These are phyloP conservation scores for Alexandromys fortis DNA, from an alignment of 2,113 vertebrate species.

Conservation along the genomic window DNA sequence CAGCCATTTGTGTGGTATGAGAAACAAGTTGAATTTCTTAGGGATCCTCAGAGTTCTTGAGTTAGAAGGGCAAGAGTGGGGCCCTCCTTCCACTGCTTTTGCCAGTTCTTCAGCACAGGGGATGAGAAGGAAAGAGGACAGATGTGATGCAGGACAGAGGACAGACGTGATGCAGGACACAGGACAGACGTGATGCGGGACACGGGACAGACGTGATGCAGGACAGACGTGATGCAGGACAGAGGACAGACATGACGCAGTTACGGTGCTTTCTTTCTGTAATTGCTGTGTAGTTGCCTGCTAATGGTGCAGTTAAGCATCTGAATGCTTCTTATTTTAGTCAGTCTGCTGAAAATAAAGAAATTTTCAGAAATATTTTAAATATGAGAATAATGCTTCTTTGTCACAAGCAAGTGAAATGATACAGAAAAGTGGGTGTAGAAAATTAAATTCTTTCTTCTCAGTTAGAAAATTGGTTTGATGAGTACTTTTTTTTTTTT, in stretches of 20 bases:
- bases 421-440: not conserved
- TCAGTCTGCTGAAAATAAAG: not conserved
- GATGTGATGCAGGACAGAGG: too few species aligned
- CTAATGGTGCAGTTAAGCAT: not conserved
- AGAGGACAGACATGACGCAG: too few species aligned
- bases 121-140: not conserved
- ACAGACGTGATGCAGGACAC: too few species aligned
- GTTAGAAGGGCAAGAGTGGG: not conserved
- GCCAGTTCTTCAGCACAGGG: not conserved
- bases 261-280: not conserved
- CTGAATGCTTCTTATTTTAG: not conserved
- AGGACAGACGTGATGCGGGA: too few species aligned
- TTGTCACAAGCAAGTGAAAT: constrained; percentile 30
- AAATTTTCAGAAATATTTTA: constrained; percentile 4
- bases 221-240: too few species aligned
- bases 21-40: not conserved
- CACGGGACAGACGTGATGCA: too few species aligned
- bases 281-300: not conserved
- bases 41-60: not conserved
- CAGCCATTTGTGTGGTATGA: not conserved
- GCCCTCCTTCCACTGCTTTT: not conserved
- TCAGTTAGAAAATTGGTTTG: not conserved
- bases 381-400: constrained; percentile 20
- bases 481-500: not conserved
- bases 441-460: not conserved